These are phyloP conservation scores for Umimayanthus chanpuru DNA, from an alignment of 92 coral and sea anemone genomes.

Conservation along the genomic window DNA sequence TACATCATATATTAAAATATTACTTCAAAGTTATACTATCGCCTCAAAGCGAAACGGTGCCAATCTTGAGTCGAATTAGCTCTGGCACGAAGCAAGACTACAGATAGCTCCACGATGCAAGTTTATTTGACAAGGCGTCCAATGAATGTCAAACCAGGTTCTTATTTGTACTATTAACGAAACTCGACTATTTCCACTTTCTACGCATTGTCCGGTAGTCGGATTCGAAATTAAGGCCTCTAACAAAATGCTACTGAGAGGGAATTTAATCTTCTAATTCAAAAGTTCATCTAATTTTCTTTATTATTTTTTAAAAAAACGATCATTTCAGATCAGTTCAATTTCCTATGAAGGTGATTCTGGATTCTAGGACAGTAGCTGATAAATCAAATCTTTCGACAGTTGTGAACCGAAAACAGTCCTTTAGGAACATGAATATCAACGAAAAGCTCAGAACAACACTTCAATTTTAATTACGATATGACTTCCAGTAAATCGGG, in stretches of 20 bases:
- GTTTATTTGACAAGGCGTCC: neutral
- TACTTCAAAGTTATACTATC: conserved; percentile 6
- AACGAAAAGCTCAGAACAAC: neutral
- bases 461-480: neutral
- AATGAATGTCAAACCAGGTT: neutral
- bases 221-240: too few species aligned
- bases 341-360: too few species aligned
- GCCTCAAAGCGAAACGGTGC: neutral
- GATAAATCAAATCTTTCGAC: neutral
- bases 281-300: too few species aligned
- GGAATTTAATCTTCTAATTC: too few species aligned
- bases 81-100: conserved; percentile 6
- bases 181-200: too few species aligned
- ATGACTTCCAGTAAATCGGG: neutral
- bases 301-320: too few species aligned
- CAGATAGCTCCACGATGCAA: neutral
- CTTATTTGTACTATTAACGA: neutral
- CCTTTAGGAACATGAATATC: neutral
- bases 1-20: conserved; percentile 25
- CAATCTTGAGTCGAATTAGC: neutral
- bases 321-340: too few species aligned
- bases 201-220: too few species aligned
- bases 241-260: too few species aligned
- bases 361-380: neutral
- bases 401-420: neutral